A percentile compares a stretch with the other conserved stretches of the same genome.
Evolutionary conservation across 2,888 invertebrate species (phyloP).

Genomic region (Apotomis betuletana): DNA sequence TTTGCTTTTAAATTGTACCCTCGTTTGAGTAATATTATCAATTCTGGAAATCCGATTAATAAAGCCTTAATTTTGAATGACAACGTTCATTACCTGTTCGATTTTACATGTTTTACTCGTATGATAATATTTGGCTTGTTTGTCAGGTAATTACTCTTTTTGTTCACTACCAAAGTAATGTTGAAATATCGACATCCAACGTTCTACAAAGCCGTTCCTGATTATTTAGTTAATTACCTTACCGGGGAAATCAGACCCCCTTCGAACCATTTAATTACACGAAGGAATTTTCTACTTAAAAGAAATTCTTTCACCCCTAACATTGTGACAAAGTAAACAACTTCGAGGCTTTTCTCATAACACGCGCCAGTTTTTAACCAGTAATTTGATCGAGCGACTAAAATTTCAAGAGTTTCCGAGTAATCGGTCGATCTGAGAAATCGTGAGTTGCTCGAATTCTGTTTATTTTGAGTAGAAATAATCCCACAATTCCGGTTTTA

Average conservation of each 20-base stretch:
- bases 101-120: not conserved
- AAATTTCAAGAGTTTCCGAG: slow-evolving; percentile 39
- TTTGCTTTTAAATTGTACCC: not conserved
- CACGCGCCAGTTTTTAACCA: slow-evolving; percentile 25
- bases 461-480: slow-evolving; percentile 14
- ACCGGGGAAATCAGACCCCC: slow-evolving; percentile 14
- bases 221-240: slow-evolving; percentile 13
- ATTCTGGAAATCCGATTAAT: not conserved
- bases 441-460: slow-evolving; percentile 30
- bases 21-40: not conserved
- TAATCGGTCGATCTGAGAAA: slow-evolving; percentile 37
- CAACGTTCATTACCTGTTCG: not conserved
- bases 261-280: slow-evolving; percentile 14
- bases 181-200: not conserved
- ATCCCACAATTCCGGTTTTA: slow-evolving; percentile 15
- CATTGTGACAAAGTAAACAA: slow-evolving; percentile 19
- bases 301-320: slow-evolving; percentile 5
- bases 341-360: slow-evolving; percentile 24
- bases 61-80: not conserved
- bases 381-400: slow-evolving; percentile 37
- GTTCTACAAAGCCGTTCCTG: slow-evolving; percentile 5
- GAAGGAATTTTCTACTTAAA: not conserved
- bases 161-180: slow-evolving; percentile 5
- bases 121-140: slow-evolving; percentile 11
- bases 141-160: slow-evolving; percentile 11